These are phyloP conservation scores for Tiliacea aurago DNA, from an alignment of 2,888 invertebrate species.

Conservation along the genomic window DNA sequence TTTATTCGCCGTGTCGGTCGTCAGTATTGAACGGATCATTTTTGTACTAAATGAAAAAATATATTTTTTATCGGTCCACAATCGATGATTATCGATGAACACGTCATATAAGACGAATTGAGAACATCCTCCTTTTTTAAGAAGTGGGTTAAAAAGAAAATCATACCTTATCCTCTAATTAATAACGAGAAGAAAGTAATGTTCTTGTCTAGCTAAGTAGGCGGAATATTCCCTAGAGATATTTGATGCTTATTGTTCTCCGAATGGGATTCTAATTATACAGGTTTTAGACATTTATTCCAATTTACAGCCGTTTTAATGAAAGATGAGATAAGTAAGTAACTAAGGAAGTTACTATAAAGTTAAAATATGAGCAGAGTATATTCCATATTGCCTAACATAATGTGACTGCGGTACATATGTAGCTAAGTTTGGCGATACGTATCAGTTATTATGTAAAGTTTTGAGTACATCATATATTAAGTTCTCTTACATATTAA, in stretches of 20 bases:
- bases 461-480: neutral
- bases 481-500: too few species aligned
- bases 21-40: too few species aligned
- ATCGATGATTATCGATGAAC: too few species aligned
- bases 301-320: neutral
- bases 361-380: slow-evolving; percentile 12
- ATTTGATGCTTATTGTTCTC: slow-evolving; percentile 5
- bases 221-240: neutral
- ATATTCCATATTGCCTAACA: slow-evolving; percentile 19
- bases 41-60: neutral
- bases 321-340: slow-evolving; percentile 9
- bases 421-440: slow-evolving; percentile 26
- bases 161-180: neutral
- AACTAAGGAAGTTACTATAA: neutral
- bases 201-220: slow-evolving; percentile 4
- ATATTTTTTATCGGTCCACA: too few species aligned
- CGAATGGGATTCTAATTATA: neutral
- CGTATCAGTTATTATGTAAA: slow-evolving; percentile 8
- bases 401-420: slow-evolving; percentile 8
- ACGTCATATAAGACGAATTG: too few species aligned
- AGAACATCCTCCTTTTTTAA: too few species aligned
- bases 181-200: neutral
- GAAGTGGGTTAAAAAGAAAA: neutral
- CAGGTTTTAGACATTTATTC: neutral
- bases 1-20: too few species aligned